Percentiles rank a stretch among this genome's conserved stretches.
Conservation (phyloP, 2,113 vertebrate species). For the Pangasianodon hypophthalmus region DNA sequence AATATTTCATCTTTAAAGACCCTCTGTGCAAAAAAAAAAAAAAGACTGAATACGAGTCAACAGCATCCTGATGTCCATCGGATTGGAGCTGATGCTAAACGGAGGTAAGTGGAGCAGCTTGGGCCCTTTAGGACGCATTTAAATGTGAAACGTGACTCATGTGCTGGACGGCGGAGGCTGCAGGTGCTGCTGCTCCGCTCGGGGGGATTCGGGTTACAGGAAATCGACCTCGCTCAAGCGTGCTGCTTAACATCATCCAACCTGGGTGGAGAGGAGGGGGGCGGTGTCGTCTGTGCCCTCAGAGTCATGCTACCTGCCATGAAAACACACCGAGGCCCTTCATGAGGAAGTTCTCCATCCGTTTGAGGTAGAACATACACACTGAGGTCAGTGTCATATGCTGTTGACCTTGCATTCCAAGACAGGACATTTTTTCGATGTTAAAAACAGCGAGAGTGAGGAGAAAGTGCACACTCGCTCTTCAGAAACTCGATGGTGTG, state of each 20-base stretch:
- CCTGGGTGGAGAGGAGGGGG: slow-evolving; percentile 58
- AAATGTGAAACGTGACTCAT: slow-evolving; percentile 63
- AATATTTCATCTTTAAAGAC: not conserved
- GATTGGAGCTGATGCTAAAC: slow-evolving; percentile 29
- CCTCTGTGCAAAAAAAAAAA: not conserved
- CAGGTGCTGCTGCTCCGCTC: slow-evolving; percentile 73
- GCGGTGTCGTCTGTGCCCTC: slow-evolving; percentile 58
- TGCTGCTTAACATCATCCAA: slow-evolving; percentile 71
- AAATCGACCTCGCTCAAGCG: slow-evolving; percentile 71
- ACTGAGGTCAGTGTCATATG: not conserved
- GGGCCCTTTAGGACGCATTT: slow-evolving; percentile 55
- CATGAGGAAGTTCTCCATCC: slow-evolving; percentile 13
- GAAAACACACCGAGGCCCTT: slow-evolving; percentile 18
- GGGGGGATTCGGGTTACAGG: slow-evolving; percentile 76
- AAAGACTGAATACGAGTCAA: not conserved
- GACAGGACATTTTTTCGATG: not conserved
- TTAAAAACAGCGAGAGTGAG: not conserved
- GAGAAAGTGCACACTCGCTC: not conserved
- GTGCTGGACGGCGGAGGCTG: slow-evolving; percentile 64
- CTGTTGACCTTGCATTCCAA: not conserved
- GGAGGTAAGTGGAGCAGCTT: slow-evolving; percentile 30
- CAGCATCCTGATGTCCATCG: not conserved
- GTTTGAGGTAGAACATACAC: slow-evolving; percentile 18
- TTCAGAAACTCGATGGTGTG: not conserved
- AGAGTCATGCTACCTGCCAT: slow-evolving; percentile 20